Conservation (phyloP, 2,113 vertebrate species). For the Taurulus bubalis region DNA sequence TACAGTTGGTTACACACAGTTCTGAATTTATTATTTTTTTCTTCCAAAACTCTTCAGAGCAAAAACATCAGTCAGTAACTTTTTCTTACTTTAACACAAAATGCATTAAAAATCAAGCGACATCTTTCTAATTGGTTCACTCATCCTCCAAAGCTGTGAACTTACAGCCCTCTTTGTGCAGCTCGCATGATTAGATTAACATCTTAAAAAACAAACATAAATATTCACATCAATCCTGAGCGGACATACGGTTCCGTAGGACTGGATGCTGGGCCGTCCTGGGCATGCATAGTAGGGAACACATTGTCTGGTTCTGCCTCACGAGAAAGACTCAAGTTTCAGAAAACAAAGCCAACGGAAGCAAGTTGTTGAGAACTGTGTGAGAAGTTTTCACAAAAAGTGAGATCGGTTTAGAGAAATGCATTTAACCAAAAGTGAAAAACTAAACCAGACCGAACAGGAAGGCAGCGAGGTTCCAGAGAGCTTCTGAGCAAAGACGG, state of each 20-base stretch:
- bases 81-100: neutral
- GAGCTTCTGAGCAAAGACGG: neutral
- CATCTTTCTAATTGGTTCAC: neutral
- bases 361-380: no score
- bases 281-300: neutral
- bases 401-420: neutral
- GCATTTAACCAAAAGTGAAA: neutral
- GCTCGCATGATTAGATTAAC: neutral
- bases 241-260: no score
- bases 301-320: neutral
- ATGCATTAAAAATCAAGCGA: neutral
- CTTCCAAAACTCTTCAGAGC: neutral
- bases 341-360: no score
- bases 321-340: neutral
- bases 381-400: neutral
- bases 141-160: no score
- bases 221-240: neutral
- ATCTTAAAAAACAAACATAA: neutral
- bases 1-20: neutral
- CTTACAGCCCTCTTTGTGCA: neutral
- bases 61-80: neutral
- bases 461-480: neutral
- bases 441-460: neutral
- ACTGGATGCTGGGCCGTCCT: no score
- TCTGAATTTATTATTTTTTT: neutral